A percentile compares a stretch with the other conserved stretches of the same genome.
These are phyloP conservation scores for Acleris literana DNA, from an alignment of 2,888 invertebrate genomes.

Conservation along the genomic window DNA sequence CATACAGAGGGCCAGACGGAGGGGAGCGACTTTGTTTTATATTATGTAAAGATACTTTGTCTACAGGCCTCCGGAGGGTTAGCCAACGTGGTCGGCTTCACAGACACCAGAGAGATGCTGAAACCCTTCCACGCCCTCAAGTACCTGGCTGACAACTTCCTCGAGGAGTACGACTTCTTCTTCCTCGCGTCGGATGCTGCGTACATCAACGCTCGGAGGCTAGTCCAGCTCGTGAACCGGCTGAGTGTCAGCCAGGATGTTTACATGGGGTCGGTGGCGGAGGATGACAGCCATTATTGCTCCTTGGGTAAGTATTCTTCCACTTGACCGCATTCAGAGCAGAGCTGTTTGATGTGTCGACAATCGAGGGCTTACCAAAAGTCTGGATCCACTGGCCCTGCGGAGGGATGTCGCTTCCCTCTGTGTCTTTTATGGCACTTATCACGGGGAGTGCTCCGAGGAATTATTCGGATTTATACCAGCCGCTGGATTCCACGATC, in stretches of 20 bases:
- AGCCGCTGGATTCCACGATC: too few relatives aligned
- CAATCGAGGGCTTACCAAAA: too few relatives aligned
- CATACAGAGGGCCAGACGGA: too few relatives aligned
- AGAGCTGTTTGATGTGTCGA: background rate
- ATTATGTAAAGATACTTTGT: background rate
- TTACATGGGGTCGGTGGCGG: conserved; percentile 89
- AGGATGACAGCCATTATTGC: conserved; percentile 86
- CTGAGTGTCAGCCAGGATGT: conserved; percentile 94
- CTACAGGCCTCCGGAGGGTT: conserved; percentile 57
- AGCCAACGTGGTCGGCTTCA: conserved; percentile 93
- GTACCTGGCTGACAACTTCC: conserved; percentile 94
- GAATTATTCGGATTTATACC: too few relatives aligned
- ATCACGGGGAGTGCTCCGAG: too few relatives aligned
- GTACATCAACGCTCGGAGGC: conserved; percentile 91
- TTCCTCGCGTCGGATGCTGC: conserved; percentile 93
- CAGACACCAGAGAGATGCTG: conserved; percentile 88
- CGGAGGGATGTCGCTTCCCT: too few relatives aligned
- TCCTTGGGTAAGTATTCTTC: conserved; percentile 82
- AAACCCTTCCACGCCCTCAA: conserved; percentile 94
- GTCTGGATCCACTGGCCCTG: too few relatives aligned
- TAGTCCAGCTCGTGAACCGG: conserved; percentile 88
- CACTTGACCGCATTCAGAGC: too few relatives aligned
- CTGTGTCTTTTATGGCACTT: too few relatives aligned
- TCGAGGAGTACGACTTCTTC: conserved; percentile 96
- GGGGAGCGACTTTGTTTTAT: too few relatives aligned